Evolutionary conservation across 2,888 invertebrate species (phyloP).

Genomic region (Thumatha senex): DNA sequence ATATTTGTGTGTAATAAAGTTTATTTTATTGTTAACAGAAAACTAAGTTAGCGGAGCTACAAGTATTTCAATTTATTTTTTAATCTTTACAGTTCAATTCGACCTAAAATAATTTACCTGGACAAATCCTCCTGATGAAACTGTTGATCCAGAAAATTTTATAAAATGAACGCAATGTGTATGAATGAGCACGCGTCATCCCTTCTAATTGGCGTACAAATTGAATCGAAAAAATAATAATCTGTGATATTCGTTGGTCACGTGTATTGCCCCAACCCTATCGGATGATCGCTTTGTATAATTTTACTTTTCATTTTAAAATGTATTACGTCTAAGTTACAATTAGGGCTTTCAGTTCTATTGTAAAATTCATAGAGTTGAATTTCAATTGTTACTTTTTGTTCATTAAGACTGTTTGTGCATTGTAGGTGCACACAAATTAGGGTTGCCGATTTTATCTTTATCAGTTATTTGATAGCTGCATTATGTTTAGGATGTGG

Average conservation of each 20-base stretch:
- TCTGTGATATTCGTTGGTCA: slow-evolving; percentile 37
- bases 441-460: slow-evolving; percentile 32
- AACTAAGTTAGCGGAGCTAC: no score
- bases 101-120: background rate
- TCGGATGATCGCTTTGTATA: slow-evolving; percentile 19
- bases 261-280: slow-evolving; percentile 29
- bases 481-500: slow-evolving; percentile 1
- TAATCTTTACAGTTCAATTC: background rate
- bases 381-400: background rate
- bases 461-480: slow-evolving; percentile 29
- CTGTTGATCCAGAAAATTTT: slow-evolving; percentile 23
- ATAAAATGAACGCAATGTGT: slow-evolving; percentile 15
- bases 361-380: background rate
- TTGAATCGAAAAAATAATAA: slow-evolving; percentile 41
- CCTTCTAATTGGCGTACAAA: slow-evolving; percentile 47
- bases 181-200: slow-evolving; percentile 14
- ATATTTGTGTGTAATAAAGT: no score
- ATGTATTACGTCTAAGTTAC: background rate
- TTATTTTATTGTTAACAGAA: no score
- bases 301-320: background rate
- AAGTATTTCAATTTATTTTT: no score
- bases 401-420: slow-evolving; percentile 1
- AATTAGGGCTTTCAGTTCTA: slow-evolving; percentile 4
- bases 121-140: slow-evolving; percentile 9
- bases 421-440: background rate